phyloP scores from a whole-genome alignment of 2,797 vertebrate genomes.

The Delichon dasypus region DNA sequence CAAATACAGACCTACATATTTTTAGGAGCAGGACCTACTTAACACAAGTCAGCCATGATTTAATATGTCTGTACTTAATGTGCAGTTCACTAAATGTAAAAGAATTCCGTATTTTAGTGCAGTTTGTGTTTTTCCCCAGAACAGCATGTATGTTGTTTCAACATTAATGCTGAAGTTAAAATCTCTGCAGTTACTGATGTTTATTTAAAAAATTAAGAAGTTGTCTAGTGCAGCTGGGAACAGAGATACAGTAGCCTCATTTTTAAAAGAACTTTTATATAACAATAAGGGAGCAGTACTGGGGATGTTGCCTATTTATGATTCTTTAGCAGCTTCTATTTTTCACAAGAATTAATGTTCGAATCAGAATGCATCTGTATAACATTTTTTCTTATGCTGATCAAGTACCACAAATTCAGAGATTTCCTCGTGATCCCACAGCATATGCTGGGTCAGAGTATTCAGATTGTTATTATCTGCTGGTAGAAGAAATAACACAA shows the following conservation, averaged over 20 bases:
- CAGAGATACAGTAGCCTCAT: not conserved
- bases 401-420: not conserved
- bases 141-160: not conserved
- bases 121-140: not conserved
- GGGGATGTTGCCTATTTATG: not conserved
- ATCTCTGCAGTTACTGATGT: not conserved
- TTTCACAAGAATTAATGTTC: not conserved
- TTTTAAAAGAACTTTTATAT: not conserved
- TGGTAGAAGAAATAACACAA: not conserved
- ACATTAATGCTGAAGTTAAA: not conserved
- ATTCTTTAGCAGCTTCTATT: not conserved
- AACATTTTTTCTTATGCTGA: not conserved
- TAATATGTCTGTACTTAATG: not conserved
- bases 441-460: not conserved
- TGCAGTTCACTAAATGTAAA: not conserved
- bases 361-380: not conserved
- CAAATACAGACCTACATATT: not conserved
- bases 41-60: not conserved
- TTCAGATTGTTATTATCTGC: not conserved
- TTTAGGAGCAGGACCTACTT: slow-evolving; percentile 39
- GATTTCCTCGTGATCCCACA: not conserved
- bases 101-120: slow-evolving; percentile 1
- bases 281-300: not conserved
- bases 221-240: not conserved
- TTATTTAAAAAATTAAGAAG: slow-evolving; percentile 18